Evolutionary conservation across 2,888 invertebrate species (phyloP).

Genomic region (Noctuana brunneofusca): DNA sequence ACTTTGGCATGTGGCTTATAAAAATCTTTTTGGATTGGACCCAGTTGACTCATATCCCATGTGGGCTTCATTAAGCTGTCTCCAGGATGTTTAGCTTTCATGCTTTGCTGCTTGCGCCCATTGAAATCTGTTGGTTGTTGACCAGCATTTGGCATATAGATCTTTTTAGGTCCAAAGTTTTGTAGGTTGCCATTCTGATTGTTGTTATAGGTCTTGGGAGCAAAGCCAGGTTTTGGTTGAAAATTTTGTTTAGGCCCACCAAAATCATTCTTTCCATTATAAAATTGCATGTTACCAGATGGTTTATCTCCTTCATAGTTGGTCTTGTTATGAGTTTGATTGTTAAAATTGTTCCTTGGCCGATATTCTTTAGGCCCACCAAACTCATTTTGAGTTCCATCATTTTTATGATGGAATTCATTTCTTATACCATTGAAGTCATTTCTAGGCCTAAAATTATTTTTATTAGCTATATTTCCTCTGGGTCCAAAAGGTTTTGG

Average conservation of each 20-base stretch:
- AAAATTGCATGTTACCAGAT: conserved; percentile 71
- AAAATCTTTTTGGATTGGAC: conserved; percentile 95
- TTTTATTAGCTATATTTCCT: conserved; percentile 68
- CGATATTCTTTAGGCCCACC: conserved; percentile 75
- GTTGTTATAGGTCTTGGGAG: conserved; percentile 68
- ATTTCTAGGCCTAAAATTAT: conserved; percentile 75
- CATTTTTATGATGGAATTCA: conserved; percentile 67
- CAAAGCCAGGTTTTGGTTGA: conserved; percentile 69
- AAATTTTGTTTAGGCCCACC: conserved; percentile 74
- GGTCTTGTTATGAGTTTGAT: conserved; percentile 62
- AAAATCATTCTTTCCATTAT: conserved; percentile 73
- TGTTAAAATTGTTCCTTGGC: conserved; percentile 72
- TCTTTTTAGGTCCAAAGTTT: conserved; percentile 66
- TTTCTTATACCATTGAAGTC: conserved; percentile 77
- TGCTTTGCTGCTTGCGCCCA: conserved; percentile 83
- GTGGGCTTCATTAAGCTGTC: conserved; percentile 89
- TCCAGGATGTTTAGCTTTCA: conserved; percentile 88
- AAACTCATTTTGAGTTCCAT: conserved; percentile 72
- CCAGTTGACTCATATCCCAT: conserved; percentile 90
- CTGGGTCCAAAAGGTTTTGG: conserved; percentile 78
- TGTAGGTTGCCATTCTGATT: conserved; percentile 66
- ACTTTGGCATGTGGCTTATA: conserved; percentile 92
- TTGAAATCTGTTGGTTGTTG: conserved; percentile 66
- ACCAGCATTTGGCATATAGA: conserved; percentile 57
- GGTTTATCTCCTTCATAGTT: conserved; percentile 68